Percentiles rank a stretch among this genome's conserved stretches.
Evolutionary conservation across 1,140 invertebrate genomes (phyloP).

Genomic region (Eueides isabella): DNA sequence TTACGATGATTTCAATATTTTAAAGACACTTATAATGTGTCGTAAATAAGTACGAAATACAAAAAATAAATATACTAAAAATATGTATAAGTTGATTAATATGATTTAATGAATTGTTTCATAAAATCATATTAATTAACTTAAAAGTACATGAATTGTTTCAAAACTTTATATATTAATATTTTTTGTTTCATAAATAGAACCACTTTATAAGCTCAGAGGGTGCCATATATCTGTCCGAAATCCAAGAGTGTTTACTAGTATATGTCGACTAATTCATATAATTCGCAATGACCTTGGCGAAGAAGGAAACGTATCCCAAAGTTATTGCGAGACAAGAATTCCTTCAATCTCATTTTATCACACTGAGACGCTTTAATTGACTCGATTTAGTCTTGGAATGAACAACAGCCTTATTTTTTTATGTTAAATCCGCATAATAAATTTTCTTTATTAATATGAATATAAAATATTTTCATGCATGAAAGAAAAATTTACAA

Average conservation of each 20-base stretch:
- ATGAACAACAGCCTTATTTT: background rate
- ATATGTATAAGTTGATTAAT: no score
- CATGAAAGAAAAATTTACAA: background rate
- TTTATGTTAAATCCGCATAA: background rate
- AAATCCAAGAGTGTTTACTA: background rate
- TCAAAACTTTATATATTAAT: no score
- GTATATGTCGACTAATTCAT: background rate
- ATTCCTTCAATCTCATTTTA: constrained; percentile 13
- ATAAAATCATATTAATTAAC: no score
- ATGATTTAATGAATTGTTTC: no score
- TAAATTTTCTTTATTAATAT: no score
- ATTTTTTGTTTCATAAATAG: no score
- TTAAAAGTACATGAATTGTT: no score
- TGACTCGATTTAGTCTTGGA: background rate
- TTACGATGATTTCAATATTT: background rate
- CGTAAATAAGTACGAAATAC: no score
- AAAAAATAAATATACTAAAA: no score
- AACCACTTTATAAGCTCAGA: no score
- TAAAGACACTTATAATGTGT: no score
- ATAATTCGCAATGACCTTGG: background rate
- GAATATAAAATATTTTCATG: background rate
- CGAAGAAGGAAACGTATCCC: background rate
- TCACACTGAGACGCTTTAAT: constrained; percentile 1
- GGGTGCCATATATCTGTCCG: no score
- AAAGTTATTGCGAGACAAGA: background rate